Conservation (phyloP, 2,113 vertebrate genomes). For the Crocuta crocuta region DNA sequence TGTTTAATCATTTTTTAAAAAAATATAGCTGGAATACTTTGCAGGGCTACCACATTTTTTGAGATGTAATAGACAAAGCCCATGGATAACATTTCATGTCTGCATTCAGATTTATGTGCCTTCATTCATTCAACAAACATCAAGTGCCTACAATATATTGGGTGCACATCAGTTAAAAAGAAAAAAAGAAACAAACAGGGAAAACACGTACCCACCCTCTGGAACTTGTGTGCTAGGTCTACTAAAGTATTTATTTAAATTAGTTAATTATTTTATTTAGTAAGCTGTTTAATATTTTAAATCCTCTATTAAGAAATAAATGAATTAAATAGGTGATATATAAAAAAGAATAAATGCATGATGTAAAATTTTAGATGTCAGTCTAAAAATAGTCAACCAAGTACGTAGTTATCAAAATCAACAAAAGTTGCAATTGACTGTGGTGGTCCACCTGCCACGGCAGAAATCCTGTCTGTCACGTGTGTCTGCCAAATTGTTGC, state of each 20-base stretch:
- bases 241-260: conserved; percentile 27
- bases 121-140: background rate
- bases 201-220: background rate
- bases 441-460: background rate
- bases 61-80: background rate
- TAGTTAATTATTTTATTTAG: background rate
- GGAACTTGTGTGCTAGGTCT: background rate
- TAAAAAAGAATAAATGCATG: background rate
- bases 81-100: background rate
- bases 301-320: background rate
- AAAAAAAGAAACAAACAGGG: background rate
- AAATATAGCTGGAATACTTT: background rate
- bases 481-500: background rate
- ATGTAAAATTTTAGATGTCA: background rate
- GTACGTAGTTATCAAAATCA: background rate
- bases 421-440: too few relatives aligned
- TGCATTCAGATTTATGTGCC: background rate
- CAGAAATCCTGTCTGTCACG: background rate
- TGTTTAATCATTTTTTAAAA: background rate
- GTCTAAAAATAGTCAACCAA: background rate
- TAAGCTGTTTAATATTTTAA: background rate
- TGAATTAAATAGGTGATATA: background rate
- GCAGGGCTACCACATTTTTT: background rate
- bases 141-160: background rate
- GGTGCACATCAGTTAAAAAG: background rate